These are phyloP conservation scores for Tethea ocularis DNA, from an alignment of 2,888 invertebrate genomes.

Conservation along the genomic window DNA sequence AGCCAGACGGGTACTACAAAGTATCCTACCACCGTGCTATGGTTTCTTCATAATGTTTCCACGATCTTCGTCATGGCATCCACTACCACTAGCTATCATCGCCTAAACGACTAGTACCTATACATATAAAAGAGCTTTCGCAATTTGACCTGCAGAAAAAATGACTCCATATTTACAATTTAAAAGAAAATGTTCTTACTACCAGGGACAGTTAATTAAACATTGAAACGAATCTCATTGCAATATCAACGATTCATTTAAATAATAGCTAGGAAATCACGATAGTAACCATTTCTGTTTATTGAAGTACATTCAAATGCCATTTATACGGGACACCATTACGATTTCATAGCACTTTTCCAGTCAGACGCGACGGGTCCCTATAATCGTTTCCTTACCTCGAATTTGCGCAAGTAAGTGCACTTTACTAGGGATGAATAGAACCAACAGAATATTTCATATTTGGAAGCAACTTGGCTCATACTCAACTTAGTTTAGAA, in stretches of 20 bases:
- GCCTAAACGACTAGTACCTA: no score
- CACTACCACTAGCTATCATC: no score
- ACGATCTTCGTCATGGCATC: no score
- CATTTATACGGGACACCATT: constrained; percentile 48
- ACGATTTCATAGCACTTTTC: constrained; percentile 60
- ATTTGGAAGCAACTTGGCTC: constrained; percentile 58
- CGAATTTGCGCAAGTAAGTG: constrained; percentile 65
- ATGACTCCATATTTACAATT: no score
- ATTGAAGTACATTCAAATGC: constrained; percentile 47
- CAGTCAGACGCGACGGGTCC: constrained; percentile 47
- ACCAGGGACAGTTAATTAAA: background rate
- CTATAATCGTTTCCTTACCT: constrained; percentile 53
- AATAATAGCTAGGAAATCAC: background rate
- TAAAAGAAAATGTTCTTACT: no score
- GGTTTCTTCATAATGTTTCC: no score
- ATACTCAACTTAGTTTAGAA: constrained; percentile 53
- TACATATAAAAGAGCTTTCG: no score
- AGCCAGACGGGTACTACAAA: no score
- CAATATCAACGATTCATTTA: background rate
- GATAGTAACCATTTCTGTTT: constrained; percentile 32
- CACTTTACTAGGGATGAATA: constrained; percentile 62
- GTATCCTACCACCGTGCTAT: no score
- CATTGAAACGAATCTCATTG: background rate
- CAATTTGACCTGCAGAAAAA: no score
- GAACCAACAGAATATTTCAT: constrained; percentile 67